Evolutionary conservation across 2,113 vertebrate genomes (phyloP), one percentile per base, ranked within the genome.

Genomic region (Zingel zingel): DNA sequence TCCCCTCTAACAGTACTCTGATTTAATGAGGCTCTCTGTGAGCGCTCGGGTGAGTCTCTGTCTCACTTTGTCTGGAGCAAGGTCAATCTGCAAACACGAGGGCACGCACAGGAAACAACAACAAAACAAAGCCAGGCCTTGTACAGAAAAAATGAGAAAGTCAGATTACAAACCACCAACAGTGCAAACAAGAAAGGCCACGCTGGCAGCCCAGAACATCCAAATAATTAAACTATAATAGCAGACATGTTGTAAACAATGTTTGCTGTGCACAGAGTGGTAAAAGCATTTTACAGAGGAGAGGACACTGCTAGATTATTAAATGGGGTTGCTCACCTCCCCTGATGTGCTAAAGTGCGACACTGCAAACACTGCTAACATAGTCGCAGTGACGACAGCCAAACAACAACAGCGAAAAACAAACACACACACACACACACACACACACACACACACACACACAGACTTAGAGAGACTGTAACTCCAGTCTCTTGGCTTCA

Each of bases 61-160:
- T 87, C 84, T 86, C 88, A 88, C 88, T 92, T 89, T 89, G 88
- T 92, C 85, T 88, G 77, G 63, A 92, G 81, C 86, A 91, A 93
- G 93, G 92, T 93, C 92, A 90, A 79, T 74, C 58, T 89, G 91
- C 77, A 81, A 86, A 89, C 72, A 83, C 89, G 90, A 91, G 87
- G 89, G 77, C 85, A 79, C 14, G 45, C 76, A 12, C 71, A 86
- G 88, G 65, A 88, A 91, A 85, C 82, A 72, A 79, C 84, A 82
- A 23, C 81, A 65, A 79, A 83, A 91, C 87, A 90, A 89, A 81
- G 74, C 76, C 77, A 23, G 71, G 71, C 64, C 78, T 72, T 81
- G 85, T 80, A 66, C 45, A 77, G 61, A 12, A 33, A 65, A 89
- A 73, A 51, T 13, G 19, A 50, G 64, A 79, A 90, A 71, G 39